Base-by-base conservation (phyloP, 2,113 vertebrate species). In the Oncorhynchus clarkii region DNA sequence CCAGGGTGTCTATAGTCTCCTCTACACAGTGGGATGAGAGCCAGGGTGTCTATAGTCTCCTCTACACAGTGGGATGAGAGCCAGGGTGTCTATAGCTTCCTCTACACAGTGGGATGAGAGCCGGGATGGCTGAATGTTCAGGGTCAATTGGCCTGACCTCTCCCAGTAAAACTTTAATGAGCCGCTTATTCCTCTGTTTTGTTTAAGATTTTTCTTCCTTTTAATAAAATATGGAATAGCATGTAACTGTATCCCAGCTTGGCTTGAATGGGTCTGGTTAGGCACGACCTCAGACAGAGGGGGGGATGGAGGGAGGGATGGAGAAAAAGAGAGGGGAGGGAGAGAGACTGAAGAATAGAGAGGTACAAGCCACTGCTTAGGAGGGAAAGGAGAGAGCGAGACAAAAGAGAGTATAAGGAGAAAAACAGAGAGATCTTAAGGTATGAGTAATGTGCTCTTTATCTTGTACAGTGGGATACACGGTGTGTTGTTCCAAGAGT, bases 161-260 rank as follows among this genome's bases (percentile, higher is more conserved):
- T 86, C 57, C 75, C 67, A 81, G 82, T 88, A 81, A 83, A 80
- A 82, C 70, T 77, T 85, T 82, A 83, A 82, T 80, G 77, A 83
- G 74, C 76, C 75, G 75, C 77, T 85, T 82, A 78, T 75, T 75
- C 51, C 69, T 77, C 73, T 54, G 51, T 54, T 65, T 65, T 13
- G 62, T 65, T 26, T 24, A 26, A 26, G 22, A 65, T 66, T 34
- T 71, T 9, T 64, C 62, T 31, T n/a, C 45, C 2, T 78, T 79
- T 86, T 84, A 79, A 82, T 86, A 87, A 86, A 87, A 85, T 69
- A 84, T 85, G 80, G 74, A 81, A 83, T 77, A 78, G 80, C 13
- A 0, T 78, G 78, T 88, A 85, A 85, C 81, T 85, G 80, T 81
- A 77, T 68, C 68, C 73, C 79, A 78, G 80, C 80, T 79, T 70